phyloP scores from a whole-genome alignment of 53 echinoderm and acorn worm genomes.

The Paelopatides confundens region DNA sequence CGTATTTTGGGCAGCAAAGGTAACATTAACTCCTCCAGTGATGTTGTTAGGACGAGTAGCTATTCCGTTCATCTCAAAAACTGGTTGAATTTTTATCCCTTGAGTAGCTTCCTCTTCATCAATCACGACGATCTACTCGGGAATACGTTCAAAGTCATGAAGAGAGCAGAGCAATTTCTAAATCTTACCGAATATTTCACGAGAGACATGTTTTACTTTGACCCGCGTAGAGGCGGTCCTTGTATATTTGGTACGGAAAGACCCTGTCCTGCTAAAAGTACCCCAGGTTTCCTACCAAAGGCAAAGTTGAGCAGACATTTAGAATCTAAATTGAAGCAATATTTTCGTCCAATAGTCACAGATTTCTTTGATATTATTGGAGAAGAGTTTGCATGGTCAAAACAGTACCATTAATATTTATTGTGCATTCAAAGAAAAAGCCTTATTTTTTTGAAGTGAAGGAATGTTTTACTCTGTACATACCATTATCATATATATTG shows the following conservation, averaged over 20 bases:
- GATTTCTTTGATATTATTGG: conserved; percentile 72
- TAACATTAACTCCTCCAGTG: conserved; percentile 79
- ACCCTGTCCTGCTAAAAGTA: conserved; percentile 82
- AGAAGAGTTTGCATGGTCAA: conserved; percentile 74
- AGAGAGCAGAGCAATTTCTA: conserved; percentile 76
- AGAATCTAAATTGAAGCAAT: conserved; percentile 70
- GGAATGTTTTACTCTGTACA: no score
- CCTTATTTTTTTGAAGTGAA: no score
- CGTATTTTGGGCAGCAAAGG: conserved; percentile 68
- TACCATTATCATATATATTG: no score
- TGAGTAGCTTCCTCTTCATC: conserved; percentile 73
- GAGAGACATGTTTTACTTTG: conserved; percentile 67
- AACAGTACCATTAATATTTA: not conserved
- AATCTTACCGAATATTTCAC: conserved; percentile 63
- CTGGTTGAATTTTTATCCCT: conserved; percentile 77
- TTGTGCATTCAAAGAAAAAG: no score
- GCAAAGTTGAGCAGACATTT: conserved; percentile 67
- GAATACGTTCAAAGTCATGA: conserved; percentile 63
- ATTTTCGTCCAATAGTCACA: conserved; percentile 79
- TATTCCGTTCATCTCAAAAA: conserved; percentile 77
- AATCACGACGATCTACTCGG: conserved; percentile 66
- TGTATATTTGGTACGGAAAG: conserved; percentile 54
- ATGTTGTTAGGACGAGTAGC: conserved; percentile 72
- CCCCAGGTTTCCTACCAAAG: conserved; percentile 86
- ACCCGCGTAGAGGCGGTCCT: conserved; percentile 36